Evolutionary conservation across 2,113 vertebrate genomes (phyloP).

Genomic region (Xiphophorus hellerii): DNA sequence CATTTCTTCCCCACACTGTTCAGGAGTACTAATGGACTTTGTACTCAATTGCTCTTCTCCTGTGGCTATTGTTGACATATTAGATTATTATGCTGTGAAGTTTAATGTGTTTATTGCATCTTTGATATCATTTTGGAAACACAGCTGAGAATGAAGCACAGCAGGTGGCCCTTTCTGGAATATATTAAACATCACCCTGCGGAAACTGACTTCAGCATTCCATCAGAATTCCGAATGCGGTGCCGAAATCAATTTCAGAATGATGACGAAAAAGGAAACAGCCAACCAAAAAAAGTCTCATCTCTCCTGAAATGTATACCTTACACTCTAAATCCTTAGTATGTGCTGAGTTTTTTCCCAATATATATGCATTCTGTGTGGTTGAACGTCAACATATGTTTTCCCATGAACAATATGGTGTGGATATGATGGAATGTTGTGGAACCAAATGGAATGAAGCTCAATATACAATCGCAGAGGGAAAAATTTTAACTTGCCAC

Average conservation of each 20-base stretch:
- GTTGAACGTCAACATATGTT: slow-evolving; percentile 13
- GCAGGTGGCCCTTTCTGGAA: slow-evolving; percentile 4
- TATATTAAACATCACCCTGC: slow-evolving; percentile 10
- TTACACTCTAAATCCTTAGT: slow-evolving; percentile 21
- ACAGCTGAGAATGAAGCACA: not conserved
- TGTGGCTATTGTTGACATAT: not conserved
- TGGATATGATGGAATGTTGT: slow-evolving; percentile 43
- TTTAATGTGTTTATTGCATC: slow-evolving; percentile 23
- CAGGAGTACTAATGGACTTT: slow-evolving; percentile 12
- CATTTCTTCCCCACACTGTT: slow-evolving; percentile 12
- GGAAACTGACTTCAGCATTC: slow-evolving; percentile 15
- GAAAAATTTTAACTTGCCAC: slow-evolving; percentile 29
- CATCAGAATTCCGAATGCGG: slow-evolving; percentile 36
- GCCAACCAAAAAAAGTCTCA: slow-evolving; percentile 36
- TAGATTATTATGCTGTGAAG: slow-evolving; percentile 5
- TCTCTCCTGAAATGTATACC: slow-evolving; percentile 37
- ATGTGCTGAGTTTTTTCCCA: not conserved
- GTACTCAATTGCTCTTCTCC: slow-evolving; percentile 2
- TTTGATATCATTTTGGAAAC: slow-evolving; percentile 5
- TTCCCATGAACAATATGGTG: slow-evolving; percentile 30
- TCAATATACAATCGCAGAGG: slow-evolving; percentile 34
- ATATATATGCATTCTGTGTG: slow-evolving; percentile 10
- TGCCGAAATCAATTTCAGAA: slow-evolving; percentile 44
- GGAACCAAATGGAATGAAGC: slow-evolving; percentile 21
- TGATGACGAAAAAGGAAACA: slow-evolving; percentile 47